Conservation (phyloP, 2,113 vertebrate species). For the human (Homo sapiens) region DNA sequence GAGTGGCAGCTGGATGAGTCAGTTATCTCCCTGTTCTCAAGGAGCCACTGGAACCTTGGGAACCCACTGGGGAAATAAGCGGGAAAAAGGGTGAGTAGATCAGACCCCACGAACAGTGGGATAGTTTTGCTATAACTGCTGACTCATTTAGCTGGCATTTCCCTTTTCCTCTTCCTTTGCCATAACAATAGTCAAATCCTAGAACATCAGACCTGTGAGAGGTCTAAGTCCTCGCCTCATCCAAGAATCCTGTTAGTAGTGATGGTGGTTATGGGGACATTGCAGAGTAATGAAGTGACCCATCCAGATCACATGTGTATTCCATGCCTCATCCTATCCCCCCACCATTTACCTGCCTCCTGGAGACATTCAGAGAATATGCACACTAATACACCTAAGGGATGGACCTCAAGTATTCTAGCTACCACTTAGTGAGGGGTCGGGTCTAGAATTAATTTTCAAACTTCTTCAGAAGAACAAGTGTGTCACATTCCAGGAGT, state of each 20-base stretch:
- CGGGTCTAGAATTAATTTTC: neutral
- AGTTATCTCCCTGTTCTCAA: conserved; percentile 8
- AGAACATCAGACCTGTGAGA: neutral
- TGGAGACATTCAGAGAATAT: neutral
- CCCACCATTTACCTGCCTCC: neutral
- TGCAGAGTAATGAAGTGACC: neutral
- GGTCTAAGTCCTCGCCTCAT: neutral
- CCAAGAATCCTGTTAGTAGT: neutral
- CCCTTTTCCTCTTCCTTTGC: neutral
- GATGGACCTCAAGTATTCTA: neutral
- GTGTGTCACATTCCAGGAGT: neutral
- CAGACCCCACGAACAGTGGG: neutral
- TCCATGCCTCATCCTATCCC: neutral
- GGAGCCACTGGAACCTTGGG: neutral
- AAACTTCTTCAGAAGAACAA: neutral
- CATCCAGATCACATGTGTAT: neutral
- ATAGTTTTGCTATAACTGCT: neutral
- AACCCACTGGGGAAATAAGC: neutral
- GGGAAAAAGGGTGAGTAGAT: neutral
- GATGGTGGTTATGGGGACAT: neutral
- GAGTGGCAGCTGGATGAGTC: neutral
- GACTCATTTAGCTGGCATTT: conserved; percentile 19
- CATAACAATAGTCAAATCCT: neutral
- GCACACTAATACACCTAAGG: neutral
- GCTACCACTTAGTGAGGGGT: neutral